Conservation (phyloP, 2,797 vertebrate species). For the Borostomias antarcticus region DNA sequence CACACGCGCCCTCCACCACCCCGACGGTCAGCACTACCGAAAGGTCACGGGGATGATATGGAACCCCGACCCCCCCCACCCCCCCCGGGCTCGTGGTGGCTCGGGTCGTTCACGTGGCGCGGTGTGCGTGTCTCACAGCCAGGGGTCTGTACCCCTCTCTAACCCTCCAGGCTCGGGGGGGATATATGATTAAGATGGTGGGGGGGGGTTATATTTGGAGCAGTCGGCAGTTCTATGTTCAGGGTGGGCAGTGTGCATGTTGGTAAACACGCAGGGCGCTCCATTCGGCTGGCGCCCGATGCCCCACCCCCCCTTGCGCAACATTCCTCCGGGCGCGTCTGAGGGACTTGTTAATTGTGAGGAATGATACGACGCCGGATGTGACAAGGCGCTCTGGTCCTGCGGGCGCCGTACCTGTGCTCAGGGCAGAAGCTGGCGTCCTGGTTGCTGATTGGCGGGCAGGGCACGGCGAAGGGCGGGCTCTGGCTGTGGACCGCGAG, state of each 20-base stretch:
- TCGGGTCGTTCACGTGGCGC: neutral
- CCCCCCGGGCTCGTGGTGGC: too few species aligned
- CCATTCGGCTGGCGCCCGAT: neutral
- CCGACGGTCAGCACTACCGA: slow-evolving; percentile 20
- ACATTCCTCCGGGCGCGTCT: neutral
- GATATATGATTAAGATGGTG: neutral
- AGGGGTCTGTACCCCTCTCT: neutral
- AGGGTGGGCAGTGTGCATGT: slow-evolving; percentile 8
- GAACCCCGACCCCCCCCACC: neutral
- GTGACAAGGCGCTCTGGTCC: neutral
- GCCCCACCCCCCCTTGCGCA: neutral
- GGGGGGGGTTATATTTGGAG: slow-evolving; percentile 21
- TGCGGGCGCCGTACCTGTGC: slow-evolving; percentile 81
- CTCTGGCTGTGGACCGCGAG: slow-evolving; percentile 69
- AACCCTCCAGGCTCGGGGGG: too few species aligned
- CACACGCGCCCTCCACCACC: neutral
- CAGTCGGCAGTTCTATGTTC: neutral
- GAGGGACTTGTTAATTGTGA: neutral
- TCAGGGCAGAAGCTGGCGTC: slow-evolving; percentile 85
- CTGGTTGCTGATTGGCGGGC: slow-evolving; percentile 80
- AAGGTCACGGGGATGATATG: slow-evolving; percentile 21
- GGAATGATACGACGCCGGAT: neutral
- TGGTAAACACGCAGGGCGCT: slow-evolving; percentile 6
- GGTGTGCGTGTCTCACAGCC: neutral
- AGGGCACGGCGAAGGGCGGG: slow-evolving; percentile 85